A percentile compares a stretch with the other conserved stretches of the same genome.
Conservation (phyloP, 2,888 invertebrate genomes). For the Calephelis perditalis region DNA sequence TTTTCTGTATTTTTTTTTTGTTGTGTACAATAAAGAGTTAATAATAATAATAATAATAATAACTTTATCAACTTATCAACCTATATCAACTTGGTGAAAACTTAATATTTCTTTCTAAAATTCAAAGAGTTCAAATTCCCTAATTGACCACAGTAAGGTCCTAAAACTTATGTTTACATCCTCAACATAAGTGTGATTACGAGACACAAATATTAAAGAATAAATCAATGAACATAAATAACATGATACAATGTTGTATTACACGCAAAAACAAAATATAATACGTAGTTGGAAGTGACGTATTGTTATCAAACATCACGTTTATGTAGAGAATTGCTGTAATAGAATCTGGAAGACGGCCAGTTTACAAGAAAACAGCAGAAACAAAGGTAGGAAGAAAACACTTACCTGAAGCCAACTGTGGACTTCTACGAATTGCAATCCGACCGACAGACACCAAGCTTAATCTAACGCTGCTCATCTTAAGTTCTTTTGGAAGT, state of each 20-base stretch:
- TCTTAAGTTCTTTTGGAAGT: constrained; percentile 44
- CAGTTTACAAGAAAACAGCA: constrained; percentile 42
- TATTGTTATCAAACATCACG: constrained; percentile 64
- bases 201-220: no score
- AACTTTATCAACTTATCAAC: no score
- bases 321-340: constrained; percentile 43
- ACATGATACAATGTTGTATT: constrained; percentile 16
- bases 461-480: constrained; percentile 74
- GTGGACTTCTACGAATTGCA: constrained; percentile 67
- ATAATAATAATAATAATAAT: no score
- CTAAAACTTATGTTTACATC: no score
- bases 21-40: no score
- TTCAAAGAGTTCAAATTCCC: no score
- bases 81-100: no score
- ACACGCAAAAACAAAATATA: constrained; percentile 26
- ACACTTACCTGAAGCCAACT: constrained; percentile 65
- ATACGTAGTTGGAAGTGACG: constrained; percentile 36
- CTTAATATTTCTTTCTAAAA: no score
- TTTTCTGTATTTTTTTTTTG: no score
- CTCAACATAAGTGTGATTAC: no score
- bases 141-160: no score
- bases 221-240: neutral
- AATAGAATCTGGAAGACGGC: constrained; percentile 52
- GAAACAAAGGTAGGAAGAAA: constrained; percentile 22
- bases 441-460: constrained; percentile 70